Base-by-base conservation (phyloP, 2,888 invertebrate species). In the Lithophane semibrunnea region DNA sequence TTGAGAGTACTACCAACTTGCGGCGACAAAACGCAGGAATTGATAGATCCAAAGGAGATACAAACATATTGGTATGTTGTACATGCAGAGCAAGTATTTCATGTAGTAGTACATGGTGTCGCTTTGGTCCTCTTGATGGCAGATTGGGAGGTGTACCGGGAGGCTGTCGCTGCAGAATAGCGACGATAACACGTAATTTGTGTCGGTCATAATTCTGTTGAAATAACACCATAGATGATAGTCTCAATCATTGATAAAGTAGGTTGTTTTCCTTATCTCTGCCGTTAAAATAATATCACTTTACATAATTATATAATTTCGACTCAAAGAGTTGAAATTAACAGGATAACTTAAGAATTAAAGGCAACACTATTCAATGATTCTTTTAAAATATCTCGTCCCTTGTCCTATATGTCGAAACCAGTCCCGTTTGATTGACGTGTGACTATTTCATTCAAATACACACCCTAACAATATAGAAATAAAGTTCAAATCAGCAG, bases 401-500 rank as follows among this genome's bases (percentile, higher is more conserved):
- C 9, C 13, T 18, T 47, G 5, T 60, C 16, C 8, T n/a, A 61
- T 44, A 73, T 80, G 42, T 74, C 18, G n/a, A 42, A 56, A 13
- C 0, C 2, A 49, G 61, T 66, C 60, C 64, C 54, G 21, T 85
- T 73, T 56, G 70, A 69, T 74, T 66, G 47, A 60, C 54, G 21
- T 63, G 29, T 24, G 24, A 67, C 29, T 13, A 47, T 52, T 10
- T 5, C 24, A 67, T 1, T 67, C 37, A 65, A 77, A 76, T 54
- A 42, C 9, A 42, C 18, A 73, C 47, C 47, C 2, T 76, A 66
- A 29, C 0, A 1, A 54, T n/a, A 56, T 29, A 73, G 61, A 78
- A 75, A 79, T 80, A 82, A 42, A 63, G 79, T 73, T 85, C 64
- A 77, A 88, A 83, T 85, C 71, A 13, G 85, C 86, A 88, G 85